phyloP scores from a whole-genome alignment of 1,140 invertebrate genomes.

The Anoplophora glabripennis region DNA sequence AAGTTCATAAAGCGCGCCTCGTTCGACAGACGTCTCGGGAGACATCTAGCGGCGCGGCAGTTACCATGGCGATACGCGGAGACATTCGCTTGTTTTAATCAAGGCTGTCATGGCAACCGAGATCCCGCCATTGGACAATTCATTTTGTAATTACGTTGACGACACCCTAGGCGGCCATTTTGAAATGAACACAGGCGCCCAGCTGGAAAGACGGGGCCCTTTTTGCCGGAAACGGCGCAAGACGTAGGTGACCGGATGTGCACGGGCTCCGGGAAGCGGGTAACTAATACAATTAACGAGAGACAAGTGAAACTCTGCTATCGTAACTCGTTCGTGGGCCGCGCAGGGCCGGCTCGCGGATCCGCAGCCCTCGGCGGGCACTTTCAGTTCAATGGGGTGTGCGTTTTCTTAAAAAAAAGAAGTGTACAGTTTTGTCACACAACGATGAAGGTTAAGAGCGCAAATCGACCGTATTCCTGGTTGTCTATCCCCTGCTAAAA shows the following conservation, averaged over 20 bases:
- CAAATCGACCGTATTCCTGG: too few species aligned
- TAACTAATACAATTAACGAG: constrained; percentile 52
- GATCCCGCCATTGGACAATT: constrained; percentile 53
- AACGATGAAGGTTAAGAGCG: too few species aligned
- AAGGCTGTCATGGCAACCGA: constrained; percentile 52
- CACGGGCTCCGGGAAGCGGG: constrained; percentile 38
- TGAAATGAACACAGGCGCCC: constrained; percentile 47
- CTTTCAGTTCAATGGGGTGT: background rate
- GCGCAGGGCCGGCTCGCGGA: constrained; percentile 7
- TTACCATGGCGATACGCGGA: constrained; percentile 46
- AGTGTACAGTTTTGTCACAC: too few species aligned
- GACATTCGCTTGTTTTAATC: constrained; percentile 52
- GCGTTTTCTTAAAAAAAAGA: too few species aligned
- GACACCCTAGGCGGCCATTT: constrained; percentile 52
- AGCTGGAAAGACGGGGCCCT: constrained; percentile 29
- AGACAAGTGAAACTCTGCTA: constrained; percentile 52
- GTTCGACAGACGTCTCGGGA: constrained; percentile 33
- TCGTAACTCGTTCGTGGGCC: constrained; percentile 45
- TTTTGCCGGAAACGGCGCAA: constrained; percentile 27
- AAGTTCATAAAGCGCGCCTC: constrained; percentile 29
- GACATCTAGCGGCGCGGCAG: constrained; percentile 39
- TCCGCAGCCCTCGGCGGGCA: background rate
- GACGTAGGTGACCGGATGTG: constrained; percentile 37
- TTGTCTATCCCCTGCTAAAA: too few species aligned
- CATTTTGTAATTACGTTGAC: constrained; percentile 53